phyloP scores from a whole-genome alignment of 2,888 invertebrate genomes.

The Dryocosmus kuriphilus region DNA sequence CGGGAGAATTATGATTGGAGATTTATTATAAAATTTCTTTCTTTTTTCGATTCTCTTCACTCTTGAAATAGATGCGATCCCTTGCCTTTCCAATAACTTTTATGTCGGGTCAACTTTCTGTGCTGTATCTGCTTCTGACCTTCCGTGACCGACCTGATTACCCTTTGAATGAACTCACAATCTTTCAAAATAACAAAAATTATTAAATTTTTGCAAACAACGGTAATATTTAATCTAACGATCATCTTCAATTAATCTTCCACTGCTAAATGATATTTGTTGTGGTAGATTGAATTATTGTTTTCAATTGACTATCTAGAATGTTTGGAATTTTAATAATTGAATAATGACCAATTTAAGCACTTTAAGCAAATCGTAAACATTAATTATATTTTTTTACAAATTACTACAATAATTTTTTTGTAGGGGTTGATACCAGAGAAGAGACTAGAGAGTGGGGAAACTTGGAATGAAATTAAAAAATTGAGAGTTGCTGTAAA shows the following conservation, averaged over 20 bases:
- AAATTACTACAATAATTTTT: too few species aligned
- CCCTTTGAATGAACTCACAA: not conserved
- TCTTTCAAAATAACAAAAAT: not conserved
- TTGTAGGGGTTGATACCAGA: too few species aligned
- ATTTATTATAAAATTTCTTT: not conserved
- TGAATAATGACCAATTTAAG: too few species aligned
- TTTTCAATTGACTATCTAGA: not conserved
- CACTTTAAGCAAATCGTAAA: too few species aligned
- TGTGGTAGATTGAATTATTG: not conserved
- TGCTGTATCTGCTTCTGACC: not conserved
- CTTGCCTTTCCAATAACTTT: not conserved
- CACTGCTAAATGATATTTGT: not conserved
- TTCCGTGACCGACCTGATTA: conserved; percentile 10
- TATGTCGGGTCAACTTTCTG: conserved; percentile 2
- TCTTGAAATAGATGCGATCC: conserved; percentile 7
- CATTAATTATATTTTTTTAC: too few species aligned
- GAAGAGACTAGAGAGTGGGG: too few species aligned
- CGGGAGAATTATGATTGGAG: not conserved
- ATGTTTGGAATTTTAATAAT: not conserved
- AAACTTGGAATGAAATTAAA: too few species aligned
- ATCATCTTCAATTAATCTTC: not conserved
- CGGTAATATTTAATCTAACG: conserved; percentile 10
- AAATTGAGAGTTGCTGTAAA: too few species aligned
- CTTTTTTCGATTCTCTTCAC: not conserved
- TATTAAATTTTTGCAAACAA: not conserved